Percentiles rank a stretch among this genome's conserved stretches.
These are phyloP conservation scores for Sinella curviseta DNA, from an alignment of 1,140 invertebrate genomes.

Conservation along the genomic window DNA sequence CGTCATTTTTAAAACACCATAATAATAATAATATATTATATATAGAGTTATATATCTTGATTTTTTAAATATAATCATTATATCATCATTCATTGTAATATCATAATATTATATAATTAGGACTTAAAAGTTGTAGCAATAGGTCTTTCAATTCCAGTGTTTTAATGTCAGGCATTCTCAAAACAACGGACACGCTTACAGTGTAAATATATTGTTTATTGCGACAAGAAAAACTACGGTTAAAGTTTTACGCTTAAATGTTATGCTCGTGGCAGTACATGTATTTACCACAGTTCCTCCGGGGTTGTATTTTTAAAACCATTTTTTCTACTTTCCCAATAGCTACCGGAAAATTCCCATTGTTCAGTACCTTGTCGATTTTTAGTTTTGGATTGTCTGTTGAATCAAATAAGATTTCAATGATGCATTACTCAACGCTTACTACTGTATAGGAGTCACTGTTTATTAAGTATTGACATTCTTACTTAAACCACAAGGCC, in stretches of 20 bases:
- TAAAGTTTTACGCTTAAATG: background rate
- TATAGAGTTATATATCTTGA: too few relatives aligned
- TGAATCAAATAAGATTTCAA: constrained; percentile 20
- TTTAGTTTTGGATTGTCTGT: constrained; percentile 51
- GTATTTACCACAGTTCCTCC: constrained; percentile 59
- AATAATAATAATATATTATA: background rate
- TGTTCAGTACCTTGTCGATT: constrained; percentile 59
- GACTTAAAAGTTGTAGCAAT: constrained; percentile 10
- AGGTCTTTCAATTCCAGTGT: constrained; percentile 12
- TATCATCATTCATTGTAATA: constrained; percentile 6
- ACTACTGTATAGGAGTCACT: background rate
- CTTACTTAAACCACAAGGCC: constrained; percentile 68
- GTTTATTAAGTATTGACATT: constrained; percentile 13
- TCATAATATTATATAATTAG: constrained; percentile 28
- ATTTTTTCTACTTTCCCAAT: constrained; percentile 62
- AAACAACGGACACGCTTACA: background rate
- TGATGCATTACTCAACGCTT: constrained; percentile 4
- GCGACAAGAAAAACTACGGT: background rate
- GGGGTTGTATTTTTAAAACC: constrained; percentile 62
- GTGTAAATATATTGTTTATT: background rate
- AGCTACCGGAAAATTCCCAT: constrained; percentile 66
- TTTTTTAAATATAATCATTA: too few relatives aligned
- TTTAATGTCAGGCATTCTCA: background rate
- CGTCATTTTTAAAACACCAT: constrained; percentile 30
- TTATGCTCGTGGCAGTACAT: background rate